A percentile compares a stretch with the other conserved stretches of the same genome.
phyloP scores from a whole-genome alignment of 2,797 vertebrate genomes.

The Dermochelys coriacea region DNA sequence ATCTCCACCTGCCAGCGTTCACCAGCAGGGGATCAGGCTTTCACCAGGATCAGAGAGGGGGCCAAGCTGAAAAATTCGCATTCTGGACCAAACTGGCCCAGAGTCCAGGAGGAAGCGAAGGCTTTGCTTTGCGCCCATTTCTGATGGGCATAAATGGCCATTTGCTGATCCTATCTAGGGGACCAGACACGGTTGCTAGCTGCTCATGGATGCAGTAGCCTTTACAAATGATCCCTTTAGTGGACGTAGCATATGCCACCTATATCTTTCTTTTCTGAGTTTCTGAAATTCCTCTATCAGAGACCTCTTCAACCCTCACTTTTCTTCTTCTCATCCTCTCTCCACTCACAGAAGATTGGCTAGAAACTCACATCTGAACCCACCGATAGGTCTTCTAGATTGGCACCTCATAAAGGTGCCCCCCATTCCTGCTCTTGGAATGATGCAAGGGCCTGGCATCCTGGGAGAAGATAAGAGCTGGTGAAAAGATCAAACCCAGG shows the following conservation, averaged over 20 bases:
- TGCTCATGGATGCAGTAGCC: background rate
- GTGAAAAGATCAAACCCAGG: background rate
- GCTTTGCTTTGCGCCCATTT: background rate
- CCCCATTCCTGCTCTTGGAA: background rate
- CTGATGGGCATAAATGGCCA: background rate
- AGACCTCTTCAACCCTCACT: background rate
- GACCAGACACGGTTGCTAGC: background rate
- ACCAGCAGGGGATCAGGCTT: background rate
- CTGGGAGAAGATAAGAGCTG: background rate
- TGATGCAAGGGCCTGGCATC: background rate
- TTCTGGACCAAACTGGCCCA: background rate
- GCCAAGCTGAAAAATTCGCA: background rate
- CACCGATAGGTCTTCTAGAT: background rate
- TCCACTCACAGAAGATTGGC: background rate
- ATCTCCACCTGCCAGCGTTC: background rate
- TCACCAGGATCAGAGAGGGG: background rate
- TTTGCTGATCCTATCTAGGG: background rate
- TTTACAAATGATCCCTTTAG: background rate
- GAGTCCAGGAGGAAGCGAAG: background rate
- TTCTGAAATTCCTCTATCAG: background rate
- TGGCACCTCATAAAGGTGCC: background rate
- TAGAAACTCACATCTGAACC: background rate
- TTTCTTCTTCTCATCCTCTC: background rate
- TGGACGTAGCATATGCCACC: background rate
- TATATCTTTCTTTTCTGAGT: background rate